Evolutionary conservation across 37 sponge, comb jelly and placozoan genomes (phyloP).

Genomic region (Crambe crambe): DNA sequence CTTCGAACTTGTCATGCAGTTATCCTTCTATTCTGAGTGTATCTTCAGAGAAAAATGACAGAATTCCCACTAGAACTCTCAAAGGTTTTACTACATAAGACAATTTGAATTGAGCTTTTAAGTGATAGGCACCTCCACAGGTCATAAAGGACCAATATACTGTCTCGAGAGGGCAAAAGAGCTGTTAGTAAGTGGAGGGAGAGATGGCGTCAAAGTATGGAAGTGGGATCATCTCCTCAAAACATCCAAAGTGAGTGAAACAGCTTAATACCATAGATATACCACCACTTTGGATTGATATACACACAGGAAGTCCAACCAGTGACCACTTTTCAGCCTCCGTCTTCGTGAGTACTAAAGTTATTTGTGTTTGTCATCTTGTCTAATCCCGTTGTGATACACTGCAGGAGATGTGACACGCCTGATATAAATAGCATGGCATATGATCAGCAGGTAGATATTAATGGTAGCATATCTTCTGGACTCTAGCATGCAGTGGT

Average conservation of each 20-base stretch:
- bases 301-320: background rate
- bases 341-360: background rate
- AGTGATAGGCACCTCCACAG: background rate
- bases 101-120: background rate
- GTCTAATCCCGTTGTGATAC: background rate
- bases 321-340: background rate
- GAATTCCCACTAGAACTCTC: background rate
- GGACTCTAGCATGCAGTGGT: too few species aligned
- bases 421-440: slow-evolving; percentile 38
- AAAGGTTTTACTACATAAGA: background rate
- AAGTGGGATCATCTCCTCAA: slow-evolving; percentile 43
- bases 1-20: slow-evolving; percentile 10
- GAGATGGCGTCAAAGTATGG: slow-evolving; percentile 43
- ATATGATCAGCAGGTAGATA: slow-evolving; percentile 35
- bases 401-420: slow-evolving; percentile 14
- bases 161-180: slow-evolving; percentile 23
- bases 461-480: too few species aligned
- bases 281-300: background rate
- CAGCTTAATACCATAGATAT: background rate
- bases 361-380: background rate
- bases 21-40: slow-evolving; percentile 23
- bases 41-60: background rate
- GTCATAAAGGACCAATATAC: background rate
- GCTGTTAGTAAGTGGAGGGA: slow-evolving; percentile 60
- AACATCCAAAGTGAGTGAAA: slow-evolving; percentile 7